Base-by-base conservation (phyloP, 64 coral and sea anemone genomes). In the Cladopsammia gracilis region DNA sequence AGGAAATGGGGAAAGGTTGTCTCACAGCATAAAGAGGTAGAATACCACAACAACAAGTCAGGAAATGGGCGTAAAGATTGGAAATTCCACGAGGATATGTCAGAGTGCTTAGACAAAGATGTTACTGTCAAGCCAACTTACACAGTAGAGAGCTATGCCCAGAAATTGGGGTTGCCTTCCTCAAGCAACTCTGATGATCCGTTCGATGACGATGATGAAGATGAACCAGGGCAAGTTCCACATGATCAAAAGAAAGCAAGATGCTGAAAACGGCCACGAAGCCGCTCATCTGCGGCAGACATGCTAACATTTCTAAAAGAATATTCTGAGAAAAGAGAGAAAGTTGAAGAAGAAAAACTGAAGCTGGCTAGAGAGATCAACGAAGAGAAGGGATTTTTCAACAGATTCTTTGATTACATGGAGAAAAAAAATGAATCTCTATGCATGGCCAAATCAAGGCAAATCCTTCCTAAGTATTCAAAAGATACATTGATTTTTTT, bases 341-440 rank as follows among this genome's bases (percentile, higher is more conserved):
- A 93, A 79, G 91, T 62, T 6, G 83, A 93, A 58, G 71, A 85
- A 85, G 79, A 92, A 85, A 92, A 85, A 83, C 14, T 92, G 24
- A 79, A 92, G 83, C 51, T 93, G 18, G 56, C 86, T 19, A 93
- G 77, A 64, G 69, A 73, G 57, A 93, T 93, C 71, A 83, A 87
- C 67, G 91, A 93, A 67, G 91, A 93, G 64, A 87, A 87, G 25
- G 23, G 56, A 44, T 87, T 92, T 82, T 93, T 87, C 69, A 58
- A 73, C 69, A 45, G 52, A 7, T 59, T 91, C 81, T 83, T 75
- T 82, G 62, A 64, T 91, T 91, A 82, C 71, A 66, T 91, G 76
- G 77, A 71, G 16, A 69, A 91, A 82, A 91, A 82, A 67, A n/a
- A 90, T 16, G 65, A 69, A 69, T 69, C 65, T 69, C 65, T 24